Evolutionary conservation across 2,113 vertebrate genomes (phyloP).

Genomic region (Equus quagga): DNA sequence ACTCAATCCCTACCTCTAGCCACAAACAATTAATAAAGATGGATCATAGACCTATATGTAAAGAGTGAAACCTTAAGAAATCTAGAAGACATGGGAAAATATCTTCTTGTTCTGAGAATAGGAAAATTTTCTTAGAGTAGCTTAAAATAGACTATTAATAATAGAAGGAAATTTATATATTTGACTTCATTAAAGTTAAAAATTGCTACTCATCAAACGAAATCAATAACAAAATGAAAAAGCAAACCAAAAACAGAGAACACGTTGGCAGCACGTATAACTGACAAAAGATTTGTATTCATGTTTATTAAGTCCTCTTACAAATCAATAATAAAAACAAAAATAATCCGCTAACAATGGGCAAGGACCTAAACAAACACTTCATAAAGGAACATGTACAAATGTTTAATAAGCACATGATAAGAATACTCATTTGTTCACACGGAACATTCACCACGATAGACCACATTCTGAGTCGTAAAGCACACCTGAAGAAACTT

Average conservation of each 20-base stretch:
- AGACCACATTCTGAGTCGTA: not conserved
- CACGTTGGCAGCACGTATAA: not conserved
- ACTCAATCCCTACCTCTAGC: not conserved
- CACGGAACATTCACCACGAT: not conserved
- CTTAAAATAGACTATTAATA: no score
- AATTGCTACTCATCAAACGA: no score
- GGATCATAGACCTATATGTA: not conserved
- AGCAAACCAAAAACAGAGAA: not conserved
- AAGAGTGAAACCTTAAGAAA: not conserved
- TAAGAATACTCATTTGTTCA: not conserved
- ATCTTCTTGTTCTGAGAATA: not conserved
- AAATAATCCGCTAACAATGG: not conserved
- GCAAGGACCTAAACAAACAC: not conserved
- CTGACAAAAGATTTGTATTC: not conserved
- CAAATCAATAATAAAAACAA: not conserved
- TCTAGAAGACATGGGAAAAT: not conserved
- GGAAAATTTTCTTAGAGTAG: not conserved
- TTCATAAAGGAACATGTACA: not conserved
- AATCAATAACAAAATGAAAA: not conserved
- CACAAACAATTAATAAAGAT: not conserved
- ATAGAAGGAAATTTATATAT: not conserved
- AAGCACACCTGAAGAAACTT: not conserved
- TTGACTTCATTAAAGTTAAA: not conserved
- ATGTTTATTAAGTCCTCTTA: not conserved
- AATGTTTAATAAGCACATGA: not conserved